phyloP scores from a whole-genome alignment of 2,797 vertebrate genomes.

The Melanogrammus aeglefinus region DNA sequence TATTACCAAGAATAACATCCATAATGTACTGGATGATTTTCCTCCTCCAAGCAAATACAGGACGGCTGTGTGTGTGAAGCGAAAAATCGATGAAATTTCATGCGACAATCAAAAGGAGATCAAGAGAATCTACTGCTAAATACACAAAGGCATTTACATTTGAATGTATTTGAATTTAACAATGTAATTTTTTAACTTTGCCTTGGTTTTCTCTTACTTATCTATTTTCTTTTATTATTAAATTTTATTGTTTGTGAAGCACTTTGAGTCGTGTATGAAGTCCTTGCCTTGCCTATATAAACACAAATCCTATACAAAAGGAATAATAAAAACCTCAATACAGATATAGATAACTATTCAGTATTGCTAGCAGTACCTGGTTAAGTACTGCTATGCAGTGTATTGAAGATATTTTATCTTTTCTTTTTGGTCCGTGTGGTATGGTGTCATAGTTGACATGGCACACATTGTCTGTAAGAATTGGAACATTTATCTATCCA shows the following conservation, averaged over 20 bases:
- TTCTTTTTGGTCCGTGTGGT: background rate
- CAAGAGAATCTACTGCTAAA: background rate
- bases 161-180: background rate
- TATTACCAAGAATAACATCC: background rate
- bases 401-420: background rate
- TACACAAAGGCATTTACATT: background rate
- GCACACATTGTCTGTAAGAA: background rate
- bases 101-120: background rate
- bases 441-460: background rate
- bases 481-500: background rate
- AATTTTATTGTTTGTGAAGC: too few relatives aligned
- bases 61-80: background rate
- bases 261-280: too few relatives aligned
- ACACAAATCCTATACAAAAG: background rate
- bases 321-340: background rate
- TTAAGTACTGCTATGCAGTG: background rate
- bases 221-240: too few relatives aligned
- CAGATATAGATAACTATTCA: background rate
- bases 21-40: background rate
- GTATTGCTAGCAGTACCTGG: background rate
- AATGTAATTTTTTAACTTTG: too few relatives aligned
- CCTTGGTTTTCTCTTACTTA: too few relatives aligned
- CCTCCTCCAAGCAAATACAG: background rate
- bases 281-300: background rate
- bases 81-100: background rate